Conservation (phyloP, 2,113 vertebrate species). For the Ginglymostoma cirratum region DNA sequence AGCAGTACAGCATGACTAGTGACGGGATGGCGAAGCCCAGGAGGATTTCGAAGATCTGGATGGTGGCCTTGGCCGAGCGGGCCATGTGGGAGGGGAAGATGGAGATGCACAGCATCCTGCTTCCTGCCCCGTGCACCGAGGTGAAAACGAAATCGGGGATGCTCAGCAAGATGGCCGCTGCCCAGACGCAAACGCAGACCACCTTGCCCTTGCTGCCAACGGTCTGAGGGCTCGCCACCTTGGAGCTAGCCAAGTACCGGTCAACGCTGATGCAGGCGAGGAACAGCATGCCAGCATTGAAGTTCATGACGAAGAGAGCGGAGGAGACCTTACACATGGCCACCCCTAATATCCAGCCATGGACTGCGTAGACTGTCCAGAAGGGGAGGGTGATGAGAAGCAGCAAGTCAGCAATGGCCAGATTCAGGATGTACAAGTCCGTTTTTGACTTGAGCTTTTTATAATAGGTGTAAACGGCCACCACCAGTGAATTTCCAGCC, state of each 20-base stretch:
- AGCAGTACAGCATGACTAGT: conserved; percentile 74
- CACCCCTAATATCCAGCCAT: conserved; percentile 75
- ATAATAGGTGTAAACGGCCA: conserved; percentile 72
- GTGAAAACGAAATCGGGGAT: conserved; percentile 76
- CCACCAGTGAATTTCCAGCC: conserved; percentile 71
- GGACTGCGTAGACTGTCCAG: conserved; percentile 71
- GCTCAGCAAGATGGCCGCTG: conserved; percentile 62
- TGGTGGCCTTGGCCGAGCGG: conserved; percentile 55
- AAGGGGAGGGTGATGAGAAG: conserved; percentile 82
- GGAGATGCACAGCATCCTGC: conserved; percentile 58
- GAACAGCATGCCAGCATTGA: conserved; percentile 83
- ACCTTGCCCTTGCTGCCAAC: background rate
- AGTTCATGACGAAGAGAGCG: conserved; percentile 75
- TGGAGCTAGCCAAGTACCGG: conserved; percentile 61
- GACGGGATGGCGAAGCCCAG: conserved; percentile 79
- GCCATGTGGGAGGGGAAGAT: conserved; percentile 61
- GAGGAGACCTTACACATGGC: conserved; percentile 71
- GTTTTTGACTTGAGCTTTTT: conserved; percentile 74
- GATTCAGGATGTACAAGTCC: conserved; percentile 72
- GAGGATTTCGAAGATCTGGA: conserved; percentile 74
- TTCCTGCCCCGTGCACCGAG: conserved; percentile 51
- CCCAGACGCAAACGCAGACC: conserved; percentile 62
- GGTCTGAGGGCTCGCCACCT: conserved; percentile 47
- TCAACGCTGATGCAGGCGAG: conserved; percentile 86
- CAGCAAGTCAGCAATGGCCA: conserved; percentile 80